Evolutionary conservation across 92 coral and sea anemone species (phyloP).

Genomic region (Zoanthus gigantus): DNA sequence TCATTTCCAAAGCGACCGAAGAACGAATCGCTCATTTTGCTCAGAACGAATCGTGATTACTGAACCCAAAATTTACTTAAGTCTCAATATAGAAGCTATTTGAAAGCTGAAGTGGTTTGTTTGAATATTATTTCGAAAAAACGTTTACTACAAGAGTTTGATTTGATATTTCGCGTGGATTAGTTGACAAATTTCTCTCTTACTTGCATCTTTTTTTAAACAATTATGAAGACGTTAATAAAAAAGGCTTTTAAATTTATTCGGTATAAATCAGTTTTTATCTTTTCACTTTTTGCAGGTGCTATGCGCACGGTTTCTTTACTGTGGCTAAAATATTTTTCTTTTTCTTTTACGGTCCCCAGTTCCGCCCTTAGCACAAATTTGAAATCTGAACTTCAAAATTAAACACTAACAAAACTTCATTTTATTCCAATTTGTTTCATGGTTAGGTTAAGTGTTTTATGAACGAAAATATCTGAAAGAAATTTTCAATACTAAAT

Average conservation of each 20-base stretch:
- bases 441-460: constrained; percentile 6
- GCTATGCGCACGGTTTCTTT: constrained; percentile 18
- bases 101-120: neutral
- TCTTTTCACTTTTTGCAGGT: constrained; percentile 8
- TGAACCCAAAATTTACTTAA: neutral
- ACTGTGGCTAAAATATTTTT: constrained; percentile 35
- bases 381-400: neutral
- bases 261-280: constrained; percentile 4
- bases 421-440: constrained; percentile 41
- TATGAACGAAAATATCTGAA: constrained; percentile 20
- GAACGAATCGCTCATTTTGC: neutral
- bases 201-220: constrained; percentile 14
- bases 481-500: constrained; percentile 39
- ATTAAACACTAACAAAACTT: constrained; percentile 5
- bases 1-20: neutral
- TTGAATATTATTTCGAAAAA: neutral
- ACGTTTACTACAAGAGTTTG: neutral
- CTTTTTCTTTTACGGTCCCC: constrained; percentile 12
- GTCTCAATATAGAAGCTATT: neutral
- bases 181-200: constrained; percentile 25
- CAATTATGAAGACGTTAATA: neutral
- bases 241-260: neutral
- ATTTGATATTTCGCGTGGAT: constrained; percentile 28
- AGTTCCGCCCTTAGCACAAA: constrained; percentile 7
- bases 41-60: neutral